Base-by-base conservation (phyloP, 2,888 invertebrate genomes). In the Drosophila yooni region DNA sequence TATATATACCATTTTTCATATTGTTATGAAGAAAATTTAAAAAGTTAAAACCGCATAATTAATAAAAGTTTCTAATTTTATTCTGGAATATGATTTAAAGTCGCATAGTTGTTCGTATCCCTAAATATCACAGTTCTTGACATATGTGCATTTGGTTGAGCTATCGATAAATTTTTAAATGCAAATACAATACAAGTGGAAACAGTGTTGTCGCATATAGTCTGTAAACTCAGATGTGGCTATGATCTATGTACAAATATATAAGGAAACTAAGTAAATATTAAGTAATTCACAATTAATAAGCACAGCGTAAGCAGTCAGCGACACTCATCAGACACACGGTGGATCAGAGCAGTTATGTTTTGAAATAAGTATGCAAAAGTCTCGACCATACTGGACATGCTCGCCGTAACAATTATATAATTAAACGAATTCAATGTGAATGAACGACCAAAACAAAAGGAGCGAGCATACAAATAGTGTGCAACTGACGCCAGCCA, bases 381-480 rank as follows among this genome's bases (percentile, higher is more conserved):
- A 53, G 29, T 53, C 21, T 81, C 50, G 67, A 67, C 53, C 57
- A 58, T 57, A 64, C 63, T 67, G 81, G 29, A 64, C n/a, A 36
- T 51, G 25, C 53, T 78, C 72, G 63, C 63, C 58, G 53, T 77
- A 67, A 48, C 52, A 71, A 40, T 84, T 89, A 84, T 89, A 88
- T 88, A 82, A 89, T 79, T 76, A 58, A 56, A 56, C 57, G 63
- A 81, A 70, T 51, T 70, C 54, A 54, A 83, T 76, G 83, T 81
- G 81, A 89, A 89, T 74, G 56, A 50, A 60, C 57, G 62, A 73
- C 25, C 72, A 79, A 88, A 85, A 82, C 88, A 88, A 85, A 89
- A 77, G 77, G 50, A 68, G 40, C 57, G 50, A 71, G 38, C 60
- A 46, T 67, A 60, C 38, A 72, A 57, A 65, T 57, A 48, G 65